Base-by-base conservation (phyloP, 37 sponge, comb jelly and placozoan species). In the Beroe ovata region DNA sequence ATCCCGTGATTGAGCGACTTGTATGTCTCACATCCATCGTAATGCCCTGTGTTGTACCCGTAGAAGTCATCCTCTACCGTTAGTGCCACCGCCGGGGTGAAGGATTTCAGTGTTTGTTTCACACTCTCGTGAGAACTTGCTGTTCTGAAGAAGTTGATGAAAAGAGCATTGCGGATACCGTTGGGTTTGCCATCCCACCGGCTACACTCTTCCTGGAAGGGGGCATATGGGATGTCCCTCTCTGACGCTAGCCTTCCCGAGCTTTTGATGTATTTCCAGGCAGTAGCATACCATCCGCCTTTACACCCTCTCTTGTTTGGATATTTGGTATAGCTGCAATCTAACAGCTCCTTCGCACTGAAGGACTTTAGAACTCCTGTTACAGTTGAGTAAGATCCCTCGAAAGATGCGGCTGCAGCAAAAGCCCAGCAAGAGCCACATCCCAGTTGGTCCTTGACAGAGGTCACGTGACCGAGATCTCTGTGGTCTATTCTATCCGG, bases 341-440 rank as follows among this genome's bases (percentile, higher is more conserved):
- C 69, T 30, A 66, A 16, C 33, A 30, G 32, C 16, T 66, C 69
- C 69, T 66, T 66, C 14, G 25, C 69, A 33, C 69, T 66, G 69
- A 66, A 66, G 2, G 69, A 66, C 30, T 66, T 66, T 1, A 66
- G 69, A 18, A 66, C 69, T 4, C 69, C 69, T 3, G 69, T 66
- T 1, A 30, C 69, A 34, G 35, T 2, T 1, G 69, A 26, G 69
- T 66, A 66, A 1, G 69, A 66, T 1, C 69, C 69, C 35, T 66
- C 69, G 16, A 66, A 66, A 30, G 69, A 34, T 26, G 36, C 69
- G 36, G 30, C 69, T 26, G 32, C 69, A 6, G 69, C 69, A 33
- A 66, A 66, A 4, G 69, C 69, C 69, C 69, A 66, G 30, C 69
- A 66, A 29, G 69, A 26, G 16, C 69, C 69, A 30, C 69, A 66